Evolutionary conservation across 1,140 invertebrate species (phyloP), one percentile per base, ranked within the genome.

Genomic region (Drosophila burlai): DNA sequence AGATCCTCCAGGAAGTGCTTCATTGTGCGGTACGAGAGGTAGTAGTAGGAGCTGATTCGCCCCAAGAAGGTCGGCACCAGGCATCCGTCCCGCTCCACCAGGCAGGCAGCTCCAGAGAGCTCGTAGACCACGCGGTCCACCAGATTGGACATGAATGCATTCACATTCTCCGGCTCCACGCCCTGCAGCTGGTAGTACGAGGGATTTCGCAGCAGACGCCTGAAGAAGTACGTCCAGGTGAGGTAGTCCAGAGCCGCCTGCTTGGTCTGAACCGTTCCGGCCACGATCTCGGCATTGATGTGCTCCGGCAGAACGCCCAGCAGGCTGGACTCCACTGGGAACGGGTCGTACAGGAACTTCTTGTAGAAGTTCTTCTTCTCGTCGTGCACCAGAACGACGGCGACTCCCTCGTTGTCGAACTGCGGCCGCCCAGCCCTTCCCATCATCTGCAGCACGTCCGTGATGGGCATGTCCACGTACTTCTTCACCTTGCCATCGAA

Each of bases 381-480:
- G 89, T 99, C 99, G 82, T 99, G 99, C 1, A 99, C 99, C 60
- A 99, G 94, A 10, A 99, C 98, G 15, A 99, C 97, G 5, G 99
- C 99, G 4, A 99, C 97, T 4, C 98, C 99, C 66, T 97, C 96
- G 83, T 97, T 96, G 93, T 99, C 99, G 93, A 97, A 99, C 94
- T 96, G 95, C 4, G 99, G 99, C 68, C 99, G 94, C 8, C 99
- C 99, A 67, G 99, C 99, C 71, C 99, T 94, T 5, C 99, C 99
- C 96, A 99, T 99, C 99, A 99, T 99, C 94, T 99, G 99, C 29
- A 99, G 94, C 2, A 99, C 96, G 94, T 99, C 98, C 1, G 99
- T 99, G 54, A 99, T 99, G 1, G 99, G 99, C 96, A 99, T 99
- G 84, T 99, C 99, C 4, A 99, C 98, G 93, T 99, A 99, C 85